Evolutionary conservation across 2,797 vertebrate genomes (phyloP).

Genomic region (Vespertilio murinus): DNA sequence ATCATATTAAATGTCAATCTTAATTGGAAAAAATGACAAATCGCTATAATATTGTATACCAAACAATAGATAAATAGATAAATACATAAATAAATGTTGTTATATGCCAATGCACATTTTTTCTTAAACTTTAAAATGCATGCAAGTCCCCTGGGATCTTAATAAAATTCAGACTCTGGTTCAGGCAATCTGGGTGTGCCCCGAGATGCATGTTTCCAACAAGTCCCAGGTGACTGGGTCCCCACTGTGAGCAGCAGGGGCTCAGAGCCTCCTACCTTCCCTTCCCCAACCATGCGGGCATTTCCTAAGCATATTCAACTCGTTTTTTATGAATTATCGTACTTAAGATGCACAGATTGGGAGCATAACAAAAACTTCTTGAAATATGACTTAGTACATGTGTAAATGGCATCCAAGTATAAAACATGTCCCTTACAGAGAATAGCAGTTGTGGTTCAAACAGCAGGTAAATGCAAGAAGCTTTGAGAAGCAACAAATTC

Average conservation of each 20-base stretch:
- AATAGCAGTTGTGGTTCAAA: neutral
- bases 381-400: neutral
- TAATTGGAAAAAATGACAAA: neutral
- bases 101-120: neutral
- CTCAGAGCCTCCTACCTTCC: neutral
- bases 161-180: neutral
- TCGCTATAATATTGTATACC: neutral
- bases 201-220: neutral
- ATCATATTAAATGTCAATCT: neutral
- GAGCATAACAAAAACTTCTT: neutral
- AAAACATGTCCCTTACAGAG: neutral
- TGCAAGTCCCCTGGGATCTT: neutral
- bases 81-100: neutral
- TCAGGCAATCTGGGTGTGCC: neutral
- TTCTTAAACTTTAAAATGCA: neutral
- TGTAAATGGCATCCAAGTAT: neutral
- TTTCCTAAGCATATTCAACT: neutral
- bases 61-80: neutral
- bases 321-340: neutral
- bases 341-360: neutral
- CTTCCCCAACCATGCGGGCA: neutral
- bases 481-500: conserved; percentile 26
- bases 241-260: neutral
- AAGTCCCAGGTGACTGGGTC: neutral
- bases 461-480: neutral